A percentile compares a stretch with the other conserved stretches of the same genome.
Evolutionary conservation across 53 echinoderm and acorn worm species (phyloP).

Genomic region (Paracentrotus lividus): DNA sequence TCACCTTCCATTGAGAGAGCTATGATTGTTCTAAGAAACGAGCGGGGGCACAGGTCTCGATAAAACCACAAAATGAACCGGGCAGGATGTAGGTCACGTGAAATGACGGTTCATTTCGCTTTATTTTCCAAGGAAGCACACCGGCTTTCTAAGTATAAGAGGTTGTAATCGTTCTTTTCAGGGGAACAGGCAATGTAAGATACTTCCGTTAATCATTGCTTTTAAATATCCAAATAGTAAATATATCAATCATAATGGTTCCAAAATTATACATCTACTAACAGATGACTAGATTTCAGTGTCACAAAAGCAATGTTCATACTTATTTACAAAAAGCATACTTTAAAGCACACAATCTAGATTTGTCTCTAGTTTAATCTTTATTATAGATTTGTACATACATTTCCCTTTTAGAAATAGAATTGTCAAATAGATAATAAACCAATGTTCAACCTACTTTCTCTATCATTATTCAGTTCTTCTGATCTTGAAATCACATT

Average conservation of each 20-base stretch:
- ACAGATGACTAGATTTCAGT: no score
- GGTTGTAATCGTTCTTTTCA: background rate
- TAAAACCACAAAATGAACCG: conserved; percentile 22
- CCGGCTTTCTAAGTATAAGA: background rate
- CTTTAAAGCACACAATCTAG: no score
- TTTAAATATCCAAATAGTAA: background rate
- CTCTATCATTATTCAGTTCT: no score
- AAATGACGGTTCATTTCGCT: conserved; percentile 12
- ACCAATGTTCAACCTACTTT: no score
- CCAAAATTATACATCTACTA: no score
- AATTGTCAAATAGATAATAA: no score
- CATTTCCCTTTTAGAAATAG: no score
- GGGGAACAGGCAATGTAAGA: background rate
- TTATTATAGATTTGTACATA: no score
- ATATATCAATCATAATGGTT: background rate
- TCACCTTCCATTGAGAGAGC: conserved; percentile 1
- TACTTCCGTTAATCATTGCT: conserved; percentile 4
- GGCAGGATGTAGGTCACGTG: conserved; percentile 56
- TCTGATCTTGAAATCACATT: no score
- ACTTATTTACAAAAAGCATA: no score
- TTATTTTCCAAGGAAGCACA: conserved; percentile 43
- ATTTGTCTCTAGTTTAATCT: no score
- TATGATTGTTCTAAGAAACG: conserved; percentile 51
- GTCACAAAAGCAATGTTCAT: no score
- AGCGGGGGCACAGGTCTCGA: conserved; percentile 18